Conservation (phyloP, 92 coral and sea anemone genomes). For the Ricordea florida region DNA sequence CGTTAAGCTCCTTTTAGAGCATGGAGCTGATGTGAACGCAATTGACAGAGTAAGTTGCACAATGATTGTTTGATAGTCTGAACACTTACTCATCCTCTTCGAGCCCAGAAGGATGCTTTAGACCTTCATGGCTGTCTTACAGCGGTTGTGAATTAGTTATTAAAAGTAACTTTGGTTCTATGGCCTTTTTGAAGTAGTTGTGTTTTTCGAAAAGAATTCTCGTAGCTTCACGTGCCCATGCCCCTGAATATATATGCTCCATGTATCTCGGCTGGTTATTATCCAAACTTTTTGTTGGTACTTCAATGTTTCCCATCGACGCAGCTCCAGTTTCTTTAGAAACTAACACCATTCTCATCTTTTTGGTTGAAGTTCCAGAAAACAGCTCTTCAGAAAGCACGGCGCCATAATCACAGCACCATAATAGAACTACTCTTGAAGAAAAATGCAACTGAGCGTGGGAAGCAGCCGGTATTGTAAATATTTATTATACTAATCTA, state of each 20-base stretch:
- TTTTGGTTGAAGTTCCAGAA: background rate
- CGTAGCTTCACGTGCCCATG: no score
- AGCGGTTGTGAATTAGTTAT: no score
- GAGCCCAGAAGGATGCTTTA: no score
- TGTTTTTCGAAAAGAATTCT: no score
- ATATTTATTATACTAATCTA: no score
- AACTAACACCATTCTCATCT: background rate
- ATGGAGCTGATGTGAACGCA: constrained; percentile 69
- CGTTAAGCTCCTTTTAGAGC: constrained; percentile 62
- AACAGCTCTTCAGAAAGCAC: constrained; percentile 22
- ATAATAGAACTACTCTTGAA: constrained; percentile 12
- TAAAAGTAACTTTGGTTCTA: no score
- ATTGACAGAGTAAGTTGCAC: constrained; percentile 13
- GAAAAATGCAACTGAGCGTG: background rate
- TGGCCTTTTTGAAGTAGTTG: no score
- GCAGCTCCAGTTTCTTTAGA: background rate
- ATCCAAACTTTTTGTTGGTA: background rate
- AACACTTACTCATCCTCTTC: no score
- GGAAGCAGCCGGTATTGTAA: constrained; percentile 18
- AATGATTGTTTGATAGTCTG: no score
- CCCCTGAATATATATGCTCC: no score
- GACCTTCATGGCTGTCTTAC: no score
- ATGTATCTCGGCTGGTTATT: background rate
- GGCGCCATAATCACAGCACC: constrained; percentile 6
- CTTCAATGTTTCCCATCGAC: no score